Conservation (phyloP, 2,888 invertebrate genomes). For the Globia sparganii region DNA sequence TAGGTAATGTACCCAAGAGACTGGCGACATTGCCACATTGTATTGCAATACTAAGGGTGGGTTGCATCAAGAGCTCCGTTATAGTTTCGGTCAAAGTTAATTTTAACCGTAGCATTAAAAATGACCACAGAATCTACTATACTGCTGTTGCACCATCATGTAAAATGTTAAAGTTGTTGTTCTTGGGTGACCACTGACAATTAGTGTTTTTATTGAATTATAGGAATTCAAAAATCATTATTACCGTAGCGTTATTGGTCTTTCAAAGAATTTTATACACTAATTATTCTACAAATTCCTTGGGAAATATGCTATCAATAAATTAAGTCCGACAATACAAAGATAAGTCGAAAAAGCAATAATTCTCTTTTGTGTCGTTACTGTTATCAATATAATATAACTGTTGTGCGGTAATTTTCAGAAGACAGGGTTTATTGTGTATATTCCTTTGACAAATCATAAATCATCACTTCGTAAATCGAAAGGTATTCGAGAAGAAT, state of each 20-base stretch:
- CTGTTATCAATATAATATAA: background rate
- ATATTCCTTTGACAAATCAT: background rate
- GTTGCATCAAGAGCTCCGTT: too few species aligned
- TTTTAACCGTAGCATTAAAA: too few species aligned
- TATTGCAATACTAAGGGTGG: too few species aligned
- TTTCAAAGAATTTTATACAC: background rate
- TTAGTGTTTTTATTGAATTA: background rate
- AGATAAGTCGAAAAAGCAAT: background rate
- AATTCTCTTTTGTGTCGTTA: background rate
- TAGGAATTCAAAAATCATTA: too few species aligned
- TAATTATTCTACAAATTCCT: background rate
- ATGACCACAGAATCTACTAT: too few species aligned
- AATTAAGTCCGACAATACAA: background rate
- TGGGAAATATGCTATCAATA: background rate
- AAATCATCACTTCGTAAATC: background rate
- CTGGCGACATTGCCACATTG: too few species aligned
- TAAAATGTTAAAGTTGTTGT: too few species aligned
- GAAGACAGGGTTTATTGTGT: background rate
- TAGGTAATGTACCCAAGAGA: too few species aligned
- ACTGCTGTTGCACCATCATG: too few species aligned
- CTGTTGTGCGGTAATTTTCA: background rate
- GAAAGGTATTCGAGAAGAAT: background rate
- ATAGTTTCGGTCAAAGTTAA: too few species aligned
- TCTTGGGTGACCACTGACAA: too few species aligned
- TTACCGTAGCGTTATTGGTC: too few species aligned